A percentile compares a stretch with the other conserved stretches of the same genome.
Conservation (phyloP, 2,888 invertebrate genomes). For the Lepidocyrtoides sp. region DNA sequence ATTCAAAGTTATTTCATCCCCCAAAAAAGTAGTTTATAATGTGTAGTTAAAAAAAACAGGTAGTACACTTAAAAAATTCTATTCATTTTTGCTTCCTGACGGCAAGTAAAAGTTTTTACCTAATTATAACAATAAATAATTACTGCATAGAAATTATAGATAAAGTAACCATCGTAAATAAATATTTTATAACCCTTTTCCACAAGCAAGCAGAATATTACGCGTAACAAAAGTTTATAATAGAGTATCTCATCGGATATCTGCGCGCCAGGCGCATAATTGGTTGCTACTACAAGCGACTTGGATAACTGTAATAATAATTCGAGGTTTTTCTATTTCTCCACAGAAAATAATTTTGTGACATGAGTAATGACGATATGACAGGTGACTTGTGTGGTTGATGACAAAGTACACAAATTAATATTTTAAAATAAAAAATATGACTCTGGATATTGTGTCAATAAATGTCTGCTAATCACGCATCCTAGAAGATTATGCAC, state of each 20-base stretch:
- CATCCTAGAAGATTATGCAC: slow-evolving; percentile 32
- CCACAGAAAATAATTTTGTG: slow-evolving; percentile 6
- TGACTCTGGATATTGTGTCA: slow-evolving; percentile 25
- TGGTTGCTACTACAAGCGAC: background rate
- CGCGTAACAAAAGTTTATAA: background rate
- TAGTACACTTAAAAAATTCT: background rate
- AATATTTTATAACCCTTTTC: slow-evolving; percentile 41
- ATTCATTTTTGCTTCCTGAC: background rate
- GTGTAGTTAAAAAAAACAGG: slow-evolving; percentile 4
- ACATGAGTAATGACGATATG: slow-evolving; percentile 24
- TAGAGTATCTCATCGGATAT: slow-evolving; percentile 18
- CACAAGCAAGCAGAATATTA: slow-evolving; percentile 22
- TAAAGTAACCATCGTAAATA: slow-evolving; percentile 43
- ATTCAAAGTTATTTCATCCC: slow-evolving; percentile 61
- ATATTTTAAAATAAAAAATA: slow-evolving; percentile 31
- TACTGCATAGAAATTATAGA: slow-evolving; percentile 4
- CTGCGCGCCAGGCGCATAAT: slow-evolving; percentile 37
- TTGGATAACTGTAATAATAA: background rate
- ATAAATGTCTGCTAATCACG: slow-evolving; percentile 17
- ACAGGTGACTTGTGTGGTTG: slow-evolving; percentile 1
- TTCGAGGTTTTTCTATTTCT: slow-evolving; percentile 4
- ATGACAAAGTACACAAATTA: background rate
- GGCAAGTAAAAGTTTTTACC: slow-evolving; percentile 7
- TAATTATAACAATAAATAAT: background rate
- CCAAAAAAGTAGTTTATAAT: slow-evolving; percentile 41